Evolutionary conservation across 2,113 vertebrate species (phyloP).

Genomic region (Periophthalmodon schlosseri): DNA sequence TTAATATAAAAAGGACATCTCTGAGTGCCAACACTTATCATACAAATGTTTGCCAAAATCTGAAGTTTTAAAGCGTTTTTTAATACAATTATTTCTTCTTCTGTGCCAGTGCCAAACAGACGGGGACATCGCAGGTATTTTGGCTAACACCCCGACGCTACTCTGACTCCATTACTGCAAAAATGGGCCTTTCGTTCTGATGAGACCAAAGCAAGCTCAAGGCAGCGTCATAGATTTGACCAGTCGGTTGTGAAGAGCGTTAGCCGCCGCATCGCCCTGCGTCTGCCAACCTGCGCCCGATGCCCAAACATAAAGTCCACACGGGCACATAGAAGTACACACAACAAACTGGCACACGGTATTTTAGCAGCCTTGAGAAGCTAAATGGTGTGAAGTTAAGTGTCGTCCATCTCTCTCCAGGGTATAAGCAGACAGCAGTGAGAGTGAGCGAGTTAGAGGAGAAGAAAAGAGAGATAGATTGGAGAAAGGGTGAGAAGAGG

Average conservation of each 20-base stretch:
- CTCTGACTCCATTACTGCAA: conserved; percentile 68
- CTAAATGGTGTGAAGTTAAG: conserved; percentile 79
- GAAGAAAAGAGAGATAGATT: conserved; percentile 40
- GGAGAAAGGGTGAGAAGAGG: conserved; percentile 59
- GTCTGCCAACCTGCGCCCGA: conserved; percentile 46
- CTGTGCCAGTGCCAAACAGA: not conserved
- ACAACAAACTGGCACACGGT: conserved; percentile 50
- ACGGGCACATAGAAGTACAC: conserved; percentile 16
- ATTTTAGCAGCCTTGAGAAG: conserved; percentile 72
- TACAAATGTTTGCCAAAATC: not conserved
- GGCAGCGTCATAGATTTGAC: conserved; percentile 71
- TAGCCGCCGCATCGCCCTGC: conserved; percentile 57
- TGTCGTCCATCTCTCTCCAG: conserved; percentile 74
- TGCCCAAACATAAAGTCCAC: conserved; percentile 34
- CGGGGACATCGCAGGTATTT: conserved; percentile 13
- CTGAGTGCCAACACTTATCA: not conserved
- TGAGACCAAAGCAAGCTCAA: conserved; percentile 59
- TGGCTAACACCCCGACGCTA: conserved; percentile 30
- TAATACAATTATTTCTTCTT: not conserved
- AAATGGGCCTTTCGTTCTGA: conserved; percentile 47
- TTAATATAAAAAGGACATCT: not conserved
- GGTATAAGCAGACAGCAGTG: conserved; percentile 62
- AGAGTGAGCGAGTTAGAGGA: conserved; percentile 55
- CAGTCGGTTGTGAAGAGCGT: conserved; percentile 71
- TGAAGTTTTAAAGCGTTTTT: not conserved